A percentile compares a stretch with the other conserved stretches of the same genome.
phyloP scores from a whole-genome alignment of 2,113 vertebrate species.

The Hystrix cristata region DNA sequence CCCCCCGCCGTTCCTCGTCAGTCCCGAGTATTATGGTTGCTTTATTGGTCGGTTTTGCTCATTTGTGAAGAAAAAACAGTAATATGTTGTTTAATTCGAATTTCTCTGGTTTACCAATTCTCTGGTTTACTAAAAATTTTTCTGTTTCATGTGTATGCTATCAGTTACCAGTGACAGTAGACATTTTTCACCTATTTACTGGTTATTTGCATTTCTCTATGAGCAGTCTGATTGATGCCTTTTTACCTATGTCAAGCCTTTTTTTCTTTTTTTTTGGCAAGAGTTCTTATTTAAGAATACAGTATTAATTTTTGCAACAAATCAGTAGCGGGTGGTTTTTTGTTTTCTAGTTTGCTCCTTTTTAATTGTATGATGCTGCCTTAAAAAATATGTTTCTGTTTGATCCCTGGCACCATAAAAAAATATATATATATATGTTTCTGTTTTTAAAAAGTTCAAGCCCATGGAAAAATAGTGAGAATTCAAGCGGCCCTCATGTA shows the following conservation, averaged over 20 bases:
- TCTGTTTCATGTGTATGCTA: neutral
- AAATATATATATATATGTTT: no score
- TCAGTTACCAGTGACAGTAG: neutral
- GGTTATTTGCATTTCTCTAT: neutral
- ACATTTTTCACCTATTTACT: neutral
- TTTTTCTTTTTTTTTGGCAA: neutral
- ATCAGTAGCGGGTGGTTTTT: neutral
- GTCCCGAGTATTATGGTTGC: neutral
- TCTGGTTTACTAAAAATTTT: neutral
- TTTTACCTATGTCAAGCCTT: neutral
- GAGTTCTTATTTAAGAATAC: neutral
- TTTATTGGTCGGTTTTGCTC: neutral
- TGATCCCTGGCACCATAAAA: neutral
- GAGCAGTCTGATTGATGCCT: neutral
- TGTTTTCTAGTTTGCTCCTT: neutral
- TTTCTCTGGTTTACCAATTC: neutral
- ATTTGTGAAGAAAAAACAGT: slow-evolving; percentile 24
- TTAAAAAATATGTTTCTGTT: neutral
- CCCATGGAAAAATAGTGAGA: neutral
- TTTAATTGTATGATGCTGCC: slow-evolving; percentile 19
- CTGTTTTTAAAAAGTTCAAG: neutral
- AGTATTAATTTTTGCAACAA: neutral
- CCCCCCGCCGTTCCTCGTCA: neutral
- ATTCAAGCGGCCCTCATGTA: neutral
- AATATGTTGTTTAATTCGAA: neutral